Evolutionary conservation across 1,140 invertebrate species (phyloP).

Genomic region (Bombus sibiricus): DNA sequence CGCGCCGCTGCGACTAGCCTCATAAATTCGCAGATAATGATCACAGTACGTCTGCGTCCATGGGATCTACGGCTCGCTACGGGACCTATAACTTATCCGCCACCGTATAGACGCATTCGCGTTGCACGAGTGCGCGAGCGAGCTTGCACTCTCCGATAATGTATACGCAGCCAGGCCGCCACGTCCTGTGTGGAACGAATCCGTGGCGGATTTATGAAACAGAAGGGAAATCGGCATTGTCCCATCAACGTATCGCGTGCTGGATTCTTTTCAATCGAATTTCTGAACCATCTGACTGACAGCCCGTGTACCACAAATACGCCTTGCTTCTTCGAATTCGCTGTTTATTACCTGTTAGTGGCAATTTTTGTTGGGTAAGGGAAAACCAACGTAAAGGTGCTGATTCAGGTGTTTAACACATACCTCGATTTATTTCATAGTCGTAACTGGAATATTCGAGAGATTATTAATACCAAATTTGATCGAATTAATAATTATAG

Average conservation of each 20-base stretch:
- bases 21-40: constrained; percentile 82
- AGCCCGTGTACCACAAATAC: neutral
- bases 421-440: no score
- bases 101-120: constrained; percentile 70
- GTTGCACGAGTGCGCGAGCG: neutral
- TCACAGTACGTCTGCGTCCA: constrained; percentile 81
- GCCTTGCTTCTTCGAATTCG: neutral
- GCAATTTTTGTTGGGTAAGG: neutral
- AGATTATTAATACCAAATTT: no score
- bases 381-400: neutral
- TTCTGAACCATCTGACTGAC: neutral
- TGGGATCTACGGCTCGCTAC: constrained; percentile 79
- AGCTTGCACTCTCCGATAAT: constrained; percentile 54
- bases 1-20: constrained; percentile 28
- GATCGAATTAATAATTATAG: no score
- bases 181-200: constrained; percentile 51
- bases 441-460: no score
- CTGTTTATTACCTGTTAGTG: neutral
- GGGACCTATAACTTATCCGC: constrained; percentile 80
- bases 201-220: constrained; percentile 65
- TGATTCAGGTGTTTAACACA: neutral
- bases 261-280: constrained; percentile 27
- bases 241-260: constrained; percentile 23
- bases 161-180: constrained; percentile 51
- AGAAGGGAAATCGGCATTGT: constrained; percentile 53